Evolutionary conservation across 2,113 vertebrate genomes (phyloP).

Genomic region (Pterocles gutturalis): DNA sequence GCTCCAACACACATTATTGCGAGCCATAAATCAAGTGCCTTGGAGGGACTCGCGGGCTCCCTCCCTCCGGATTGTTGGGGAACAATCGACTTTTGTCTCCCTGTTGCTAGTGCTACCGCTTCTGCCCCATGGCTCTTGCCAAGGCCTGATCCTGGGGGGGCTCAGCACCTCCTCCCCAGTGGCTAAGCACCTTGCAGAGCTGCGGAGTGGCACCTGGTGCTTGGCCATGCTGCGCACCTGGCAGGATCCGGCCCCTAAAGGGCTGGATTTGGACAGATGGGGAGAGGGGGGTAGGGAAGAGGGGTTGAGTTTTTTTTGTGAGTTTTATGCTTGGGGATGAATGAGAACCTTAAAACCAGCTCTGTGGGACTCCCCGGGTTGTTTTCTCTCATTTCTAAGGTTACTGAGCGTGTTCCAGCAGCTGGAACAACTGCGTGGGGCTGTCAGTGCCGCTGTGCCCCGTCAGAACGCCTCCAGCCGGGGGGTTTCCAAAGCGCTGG

Average conservation of each 20-base stretch:
- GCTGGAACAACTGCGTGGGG: not conserved
- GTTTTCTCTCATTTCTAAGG: conserved; percentile 24
- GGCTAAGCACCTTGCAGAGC: not conserved
- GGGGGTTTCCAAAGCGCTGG: not conserved
- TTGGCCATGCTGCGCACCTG: rapidly evolving
- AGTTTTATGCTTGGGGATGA: not conserved
- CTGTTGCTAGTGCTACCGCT: not conserved
- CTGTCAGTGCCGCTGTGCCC: not conserved
- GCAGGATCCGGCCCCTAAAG: rapidly evolving
- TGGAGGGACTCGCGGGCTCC: conserved; percentile 42
- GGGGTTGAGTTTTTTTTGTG: not conserved
- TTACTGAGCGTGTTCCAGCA: not conserved
- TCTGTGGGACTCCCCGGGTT: conserved; percentile 3
- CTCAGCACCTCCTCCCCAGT: not conserved
- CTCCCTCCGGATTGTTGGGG: conserved; percentile 29
- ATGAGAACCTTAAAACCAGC: not conserved
- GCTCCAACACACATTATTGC: conserved; percentile 74
- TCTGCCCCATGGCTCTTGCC: not conserved
- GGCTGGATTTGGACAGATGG: not conserved
- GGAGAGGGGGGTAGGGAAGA: not conserved
- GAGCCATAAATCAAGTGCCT: conserved; percentile 82
- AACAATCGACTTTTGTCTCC: conserved; percentile 81
- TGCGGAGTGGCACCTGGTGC: not conserved
- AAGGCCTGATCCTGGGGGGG: not conserved
- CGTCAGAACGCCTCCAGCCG: not conserved